Evolutionary conservation across 2,113 vertebrate species (phyloP), one percentile per base, ranked within the genome.

Genomic region (Elanus axillaris): DNA sequence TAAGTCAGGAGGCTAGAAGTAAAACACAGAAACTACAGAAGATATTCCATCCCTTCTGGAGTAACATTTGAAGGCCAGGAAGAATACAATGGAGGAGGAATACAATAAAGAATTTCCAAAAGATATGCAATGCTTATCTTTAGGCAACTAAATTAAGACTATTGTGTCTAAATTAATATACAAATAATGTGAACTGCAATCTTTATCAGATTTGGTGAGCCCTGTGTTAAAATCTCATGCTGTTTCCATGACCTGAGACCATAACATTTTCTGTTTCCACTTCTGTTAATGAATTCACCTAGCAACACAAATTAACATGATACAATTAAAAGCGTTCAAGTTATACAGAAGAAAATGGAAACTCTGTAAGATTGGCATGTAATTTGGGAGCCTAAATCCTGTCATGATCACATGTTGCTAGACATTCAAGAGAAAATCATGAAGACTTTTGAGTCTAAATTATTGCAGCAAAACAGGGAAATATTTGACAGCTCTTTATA

Each of bases 311-410:
- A 75, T 85, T 56, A 76, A 21, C 27, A 69, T 32, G 12, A 42
- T 66, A 42, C 5, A 83, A 50, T 75, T 92, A 59, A 38, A 79
- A 88, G 25, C 20, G 23, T 38, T 72, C 52, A 18, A 60, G 31
- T 66, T 63, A 63, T 36, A 36, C 6, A 15, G 82, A 89, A 84
- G 38, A 60, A 69, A 83, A 90, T 58, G 38, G 45, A 79, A 90
- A 88, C 5, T 58, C 32, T 1, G 0, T 34, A 40, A 31, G 5
- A 63, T 7, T n/a, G 1, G 1, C 23, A 17, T 52, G 17, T 27
- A 77, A 73, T 80, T 73, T 88, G 20, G 26, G 20, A 94, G 7
- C 4, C 23, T 45, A 82, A 90, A 58, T 36, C 34, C 38, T 68
- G 11, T 66, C 75, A 21, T 17, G n/a, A 16, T 18, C 85, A 7